Evolutionary conservation across 2,888 invertebrate species (phyloP).

Genomic region (Nymphalis urticae): DNA sequence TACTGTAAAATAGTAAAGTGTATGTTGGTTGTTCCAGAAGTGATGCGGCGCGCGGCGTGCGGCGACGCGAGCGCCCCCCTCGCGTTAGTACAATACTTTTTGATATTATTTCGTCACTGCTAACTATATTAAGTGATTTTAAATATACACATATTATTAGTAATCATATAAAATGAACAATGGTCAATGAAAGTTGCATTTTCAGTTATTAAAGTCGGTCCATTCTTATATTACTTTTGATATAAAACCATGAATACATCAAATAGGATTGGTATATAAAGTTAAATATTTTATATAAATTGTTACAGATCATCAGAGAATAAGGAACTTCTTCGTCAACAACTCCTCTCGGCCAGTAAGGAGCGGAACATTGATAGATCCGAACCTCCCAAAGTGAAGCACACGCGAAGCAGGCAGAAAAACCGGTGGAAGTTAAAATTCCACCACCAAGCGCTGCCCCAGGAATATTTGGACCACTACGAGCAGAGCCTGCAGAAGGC

Average conservation of each 20-base stretch:
- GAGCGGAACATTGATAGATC: conserved; percentile 60
- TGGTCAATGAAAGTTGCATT: too few species aligned
- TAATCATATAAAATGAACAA: too few species aligned
- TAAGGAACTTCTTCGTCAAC: conserved; percentile 72
- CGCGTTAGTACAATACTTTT: conserved; percentile 19
- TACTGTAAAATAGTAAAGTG: background rate
- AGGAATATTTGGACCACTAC: conserved; percentile 90
- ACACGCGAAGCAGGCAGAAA: conserved; percentile 79
- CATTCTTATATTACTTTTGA: too few species aligned
- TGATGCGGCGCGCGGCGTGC: conserved; percentile 78
- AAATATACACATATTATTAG: too few species aligned
- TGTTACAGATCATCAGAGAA: conserved; percentile 70
- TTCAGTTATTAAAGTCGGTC: too few species aligned
- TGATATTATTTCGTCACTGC: background rate
- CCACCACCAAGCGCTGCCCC: conserved; percentile 89
- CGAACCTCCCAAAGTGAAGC: conserved; percentile 63
- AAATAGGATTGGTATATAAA: background rate
- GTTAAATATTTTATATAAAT: background rate
- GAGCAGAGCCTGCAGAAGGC: conserved; percentile 85
- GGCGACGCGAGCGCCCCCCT: conserved; percentile 67
- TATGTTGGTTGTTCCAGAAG: conserved; percentile 67
- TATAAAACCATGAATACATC: too few species aligned
- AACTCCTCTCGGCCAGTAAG: conserved; percentile 69
- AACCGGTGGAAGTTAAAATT: conserved; percentile 89
- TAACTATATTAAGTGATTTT: too few species aligned